phyloP scores from a whole-genome alignment of 1,140 invertebrate genomes.

The Telenomus remus region DNA sequence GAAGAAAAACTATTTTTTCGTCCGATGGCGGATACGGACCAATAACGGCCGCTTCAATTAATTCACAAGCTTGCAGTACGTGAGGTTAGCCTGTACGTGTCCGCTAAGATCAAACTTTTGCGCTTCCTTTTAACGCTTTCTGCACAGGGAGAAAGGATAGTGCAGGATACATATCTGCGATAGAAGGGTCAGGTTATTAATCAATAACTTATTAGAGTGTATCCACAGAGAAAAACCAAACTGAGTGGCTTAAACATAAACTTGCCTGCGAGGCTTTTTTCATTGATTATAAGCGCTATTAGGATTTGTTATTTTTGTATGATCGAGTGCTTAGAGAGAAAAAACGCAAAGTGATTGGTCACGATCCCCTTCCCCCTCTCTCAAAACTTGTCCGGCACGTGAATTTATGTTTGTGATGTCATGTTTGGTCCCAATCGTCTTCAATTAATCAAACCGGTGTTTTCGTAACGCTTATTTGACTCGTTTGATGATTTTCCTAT shows the following conservation, averaged over 20 bases:
- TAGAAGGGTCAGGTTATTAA: slow-evolving; percentile 33
- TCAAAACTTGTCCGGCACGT: no score
- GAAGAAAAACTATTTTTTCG: neutral
- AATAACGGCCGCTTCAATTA: slow-evolving; percentile 28
- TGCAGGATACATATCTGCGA: slow-evolving; percentile 29
- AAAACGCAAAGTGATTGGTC: no score
- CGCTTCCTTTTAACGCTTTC: slow-evolving; percentile 46
- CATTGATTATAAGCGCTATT: slow-evolving; percentile 3
- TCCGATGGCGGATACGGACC: neutral
- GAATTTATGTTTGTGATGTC: no score
- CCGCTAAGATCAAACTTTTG: slow-evolving; percentile 23
- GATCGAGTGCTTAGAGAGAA: no score
- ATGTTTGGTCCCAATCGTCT: no score
- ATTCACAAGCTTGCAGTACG: slow-evolving; percentile 20
- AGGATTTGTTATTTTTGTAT: no score
- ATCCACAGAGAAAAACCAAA: slow-evolving; percentile 19
- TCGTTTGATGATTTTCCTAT: no score
- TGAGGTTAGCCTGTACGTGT: slow-evolving; percentile 27
- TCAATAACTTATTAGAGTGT: slow-evolving; percentile 43
- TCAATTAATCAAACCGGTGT: no score
- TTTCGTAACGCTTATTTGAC: no score
- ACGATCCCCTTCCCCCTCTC: no score
- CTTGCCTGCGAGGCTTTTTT: neutral
- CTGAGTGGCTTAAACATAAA: neutral
- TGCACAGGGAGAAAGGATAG: slow-evolving; percentile 39